A percentile compares a stretch with the other conserved stretches of the same genome.
These are phyloP conservation scores for Lucilia cuprina DNA, from an alignment of 1,140 invertebrate genomes.

Conservation along the genomic window DNA sequence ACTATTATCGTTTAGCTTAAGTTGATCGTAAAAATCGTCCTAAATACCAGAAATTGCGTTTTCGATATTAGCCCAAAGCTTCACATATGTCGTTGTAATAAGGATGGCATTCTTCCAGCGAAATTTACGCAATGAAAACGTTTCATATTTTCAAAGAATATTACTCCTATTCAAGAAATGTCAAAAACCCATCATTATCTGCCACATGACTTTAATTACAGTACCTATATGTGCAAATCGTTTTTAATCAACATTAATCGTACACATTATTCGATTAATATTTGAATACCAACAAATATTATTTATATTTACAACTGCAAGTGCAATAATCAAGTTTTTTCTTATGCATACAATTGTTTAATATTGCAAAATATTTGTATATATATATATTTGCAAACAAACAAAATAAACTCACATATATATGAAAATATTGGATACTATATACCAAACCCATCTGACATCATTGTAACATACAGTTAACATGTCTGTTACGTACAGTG, in stretches of 20 bases:
- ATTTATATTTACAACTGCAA: background rate
- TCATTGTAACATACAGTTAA: background rate
- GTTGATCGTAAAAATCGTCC: too few relatives aligned
- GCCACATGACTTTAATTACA: background rate
- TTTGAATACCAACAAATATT: background rate
- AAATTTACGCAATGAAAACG: too few relatives aligned
- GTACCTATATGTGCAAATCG: background rate
- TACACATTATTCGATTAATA: constrained; percentile 1
- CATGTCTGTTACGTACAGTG: background rate
- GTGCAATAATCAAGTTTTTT: constrained; percentile 9
- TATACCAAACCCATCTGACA: background rate
- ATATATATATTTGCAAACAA: background rate
- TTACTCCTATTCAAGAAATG: too few relatives aligned
- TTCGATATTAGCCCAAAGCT: too few relatives aligned
- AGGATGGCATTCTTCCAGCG: too few relatives aligned
- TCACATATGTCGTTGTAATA: too few relatives aligned
- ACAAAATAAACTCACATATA: too few relatives aligned
- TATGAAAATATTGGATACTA: background rate
- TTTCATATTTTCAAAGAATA: too few relatives aligned
- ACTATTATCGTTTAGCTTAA: too few relatives aligned
- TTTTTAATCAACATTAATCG: background rate
- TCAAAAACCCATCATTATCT: too few relatives aligned
- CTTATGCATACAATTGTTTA: background rate
- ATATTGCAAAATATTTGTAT: background rate
- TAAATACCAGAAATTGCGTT: too few relatives aligned